Evolutionary conservation across 2,113 vertebrate genomes (phyloP).

Genomic region (Limanda limanda): DNA sequence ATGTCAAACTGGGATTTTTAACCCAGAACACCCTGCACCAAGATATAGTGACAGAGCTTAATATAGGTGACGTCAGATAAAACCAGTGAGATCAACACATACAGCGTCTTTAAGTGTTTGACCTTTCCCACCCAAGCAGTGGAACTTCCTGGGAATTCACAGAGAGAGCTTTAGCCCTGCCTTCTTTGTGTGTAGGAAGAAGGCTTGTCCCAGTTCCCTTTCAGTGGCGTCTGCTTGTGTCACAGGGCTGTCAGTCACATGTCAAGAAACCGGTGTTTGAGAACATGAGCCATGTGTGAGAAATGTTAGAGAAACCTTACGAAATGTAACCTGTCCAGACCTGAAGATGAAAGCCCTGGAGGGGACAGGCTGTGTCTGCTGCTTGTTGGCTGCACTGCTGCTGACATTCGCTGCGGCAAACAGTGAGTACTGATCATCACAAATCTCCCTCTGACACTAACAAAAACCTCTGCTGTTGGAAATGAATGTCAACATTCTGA

Average conservation of each 20-base stretch:
- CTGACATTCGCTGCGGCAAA: not conserved
- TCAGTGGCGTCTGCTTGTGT: not conserved
- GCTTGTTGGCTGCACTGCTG: slow-evolving; percentile 7
- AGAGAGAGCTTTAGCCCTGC: slow-evolving; percentile 11
- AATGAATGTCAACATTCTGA: too few species aligned
- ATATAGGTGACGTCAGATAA: not conserved
- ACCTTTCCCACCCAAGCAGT: not conserved
- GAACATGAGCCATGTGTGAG: not conserved
- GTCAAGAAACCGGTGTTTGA: not conserved
- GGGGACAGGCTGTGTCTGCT: not conserved
- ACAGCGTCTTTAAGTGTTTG: not conserved
- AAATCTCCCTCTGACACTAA: too few species aligned
- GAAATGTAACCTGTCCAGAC: slow-evolving; percentile 2
- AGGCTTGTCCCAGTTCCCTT: slow-evolving; percentile 56
- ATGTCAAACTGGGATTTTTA: too few species aligned
- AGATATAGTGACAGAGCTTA: too few species aligned
- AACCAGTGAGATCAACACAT: not conserved
- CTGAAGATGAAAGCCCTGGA: slow-evolving; percentile 29
- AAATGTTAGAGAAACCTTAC: not conserved
- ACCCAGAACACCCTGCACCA: too few species aligned
- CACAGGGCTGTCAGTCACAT: not conserved
- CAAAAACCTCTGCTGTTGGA: too few species aligned
- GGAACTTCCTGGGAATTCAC: slow-evolving; percentile 57
- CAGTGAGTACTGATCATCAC: slow-evolving; percentile 49
- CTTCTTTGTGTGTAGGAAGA: slow-evolving; percentile 1